phyloP scores from a whole-genome alignment of 2,113 vertebrate genomes.

The Nipponia nippon region DNA sequence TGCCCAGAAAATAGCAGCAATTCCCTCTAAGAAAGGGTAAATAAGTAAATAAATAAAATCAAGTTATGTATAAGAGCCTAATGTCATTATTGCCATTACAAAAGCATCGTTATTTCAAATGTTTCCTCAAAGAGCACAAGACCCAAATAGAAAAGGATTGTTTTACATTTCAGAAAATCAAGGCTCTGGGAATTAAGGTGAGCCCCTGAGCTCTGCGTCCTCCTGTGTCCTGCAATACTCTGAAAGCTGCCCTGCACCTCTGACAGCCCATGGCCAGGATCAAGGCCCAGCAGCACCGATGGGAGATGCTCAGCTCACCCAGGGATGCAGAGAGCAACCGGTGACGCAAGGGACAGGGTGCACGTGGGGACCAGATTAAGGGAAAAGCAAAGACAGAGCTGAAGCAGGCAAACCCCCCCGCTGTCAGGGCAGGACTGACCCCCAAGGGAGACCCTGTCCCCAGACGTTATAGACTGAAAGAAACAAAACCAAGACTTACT shows the following conservation, averaged over 20 bases:
- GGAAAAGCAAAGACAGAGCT: background rate
- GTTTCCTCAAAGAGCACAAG: background rate
- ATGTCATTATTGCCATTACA: background rate
- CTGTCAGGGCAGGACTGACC: background rate
- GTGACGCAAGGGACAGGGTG: background rate
- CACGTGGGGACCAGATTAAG: background rate
- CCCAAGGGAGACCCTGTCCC: background rate
- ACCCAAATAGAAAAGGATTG: background rate
- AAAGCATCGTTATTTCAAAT: background rate
- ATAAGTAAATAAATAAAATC: background rate
- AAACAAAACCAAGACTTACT: background rate
- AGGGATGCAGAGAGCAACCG: background rate
- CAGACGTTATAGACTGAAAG: background rate
- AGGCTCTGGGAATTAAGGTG: background rate
- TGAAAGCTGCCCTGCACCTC: background rate
- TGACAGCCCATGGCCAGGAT: rapidly evolving
- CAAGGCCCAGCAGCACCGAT: background rate
- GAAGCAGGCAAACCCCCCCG: background rate
- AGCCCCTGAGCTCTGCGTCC: background rate
- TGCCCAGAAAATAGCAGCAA: slow-evolving; percentile 46
- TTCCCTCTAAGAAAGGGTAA: slow-evolving; percentile 35
- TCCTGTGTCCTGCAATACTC: background rate
- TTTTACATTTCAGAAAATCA: background rate
- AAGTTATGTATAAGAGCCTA: background rate
- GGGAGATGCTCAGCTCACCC: background rate